A percentile compares a stretch with the other conserved stretches of the same genome.
Evolutionary conservation across 1,140 invertebrate species (phyloP).

Genomic region (Meloidogyne floridensis): DNA sequence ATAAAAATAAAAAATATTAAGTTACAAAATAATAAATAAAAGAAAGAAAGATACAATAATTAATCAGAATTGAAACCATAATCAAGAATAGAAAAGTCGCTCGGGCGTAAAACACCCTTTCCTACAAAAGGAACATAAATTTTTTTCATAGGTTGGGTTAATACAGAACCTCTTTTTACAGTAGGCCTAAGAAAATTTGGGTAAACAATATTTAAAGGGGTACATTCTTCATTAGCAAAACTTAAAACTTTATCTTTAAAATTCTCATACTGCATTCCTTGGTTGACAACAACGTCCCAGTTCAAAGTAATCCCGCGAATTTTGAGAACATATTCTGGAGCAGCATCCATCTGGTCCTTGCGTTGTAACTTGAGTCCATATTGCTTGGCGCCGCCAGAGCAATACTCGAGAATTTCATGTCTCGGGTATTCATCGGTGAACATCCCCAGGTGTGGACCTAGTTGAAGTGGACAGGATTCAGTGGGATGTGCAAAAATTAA

Average conservation of each 20-base stretch:
- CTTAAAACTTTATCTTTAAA: slow-evolving; percentile 17
- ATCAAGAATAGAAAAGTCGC: neutral
- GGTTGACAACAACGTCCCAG: neutral
- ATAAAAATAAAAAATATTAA: too few species aligned
- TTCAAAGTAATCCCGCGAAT: slow-evolving; percentile 11
- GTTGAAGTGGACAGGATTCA: neutral
- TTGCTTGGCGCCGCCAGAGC: neutral
- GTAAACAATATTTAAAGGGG: neutral
- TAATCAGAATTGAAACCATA: neutral
- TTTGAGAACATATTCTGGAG: slow-evolving; percentile 1
- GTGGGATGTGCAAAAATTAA: neutral
- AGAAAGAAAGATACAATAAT: too few species aligned
- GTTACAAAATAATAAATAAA: too few species aligned
- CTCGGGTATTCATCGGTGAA: neutral
- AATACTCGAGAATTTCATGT: neutral
- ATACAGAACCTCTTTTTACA: slow-evolving; percentile 6
- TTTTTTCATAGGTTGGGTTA: neutral
- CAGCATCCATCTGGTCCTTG: neutral
- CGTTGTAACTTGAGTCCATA: neutral
- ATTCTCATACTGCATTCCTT: neutral
- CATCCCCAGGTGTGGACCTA: neutral
- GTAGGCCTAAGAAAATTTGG: neutral
- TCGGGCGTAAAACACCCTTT: neutral
- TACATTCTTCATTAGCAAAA: neutral
- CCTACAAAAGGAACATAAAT: neutral